Conservation (phyloP, 2,888 invertebrate species). For the Tenthredo notha region DNA sequence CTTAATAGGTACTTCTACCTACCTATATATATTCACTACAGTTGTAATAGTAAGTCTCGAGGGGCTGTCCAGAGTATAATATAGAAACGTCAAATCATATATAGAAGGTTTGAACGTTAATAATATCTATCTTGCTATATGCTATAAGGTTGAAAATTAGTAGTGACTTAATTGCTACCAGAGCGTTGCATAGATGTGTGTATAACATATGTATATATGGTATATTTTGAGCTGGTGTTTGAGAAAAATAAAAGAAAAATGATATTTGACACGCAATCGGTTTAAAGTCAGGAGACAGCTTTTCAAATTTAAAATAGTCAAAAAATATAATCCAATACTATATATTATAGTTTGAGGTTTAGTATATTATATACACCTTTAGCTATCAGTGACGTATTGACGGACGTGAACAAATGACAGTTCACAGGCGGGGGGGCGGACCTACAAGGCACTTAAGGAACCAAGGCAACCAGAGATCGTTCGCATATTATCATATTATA, state of each 20-base stretch:
- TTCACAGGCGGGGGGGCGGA: slow-evolving; percentile 67
- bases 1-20: neutral
- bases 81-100: neutral
- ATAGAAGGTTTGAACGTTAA: neutral
- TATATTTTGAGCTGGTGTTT: neutral
- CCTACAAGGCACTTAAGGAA: slow-evolving; percentile 48
- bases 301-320: neutral
- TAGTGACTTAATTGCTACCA: slow-evolving; percentile 44
- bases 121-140: neutral
- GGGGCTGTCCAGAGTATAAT: neutral
- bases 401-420: slow-evolving; percentile 75
- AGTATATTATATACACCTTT: neutral
- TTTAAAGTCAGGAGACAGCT: neutral
- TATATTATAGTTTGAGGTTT: too few relatives aligned
- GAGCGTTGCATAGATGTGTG: neutral
- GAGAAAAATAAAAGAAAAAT: neutral
- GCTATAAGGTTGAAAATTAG: slow-evolving; percentile 23
- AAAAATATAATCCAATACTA: neutral
- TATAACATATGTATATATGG: neutral
- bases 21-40: neutral
- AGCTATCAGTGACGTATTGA: slow-evolving; percentile 69
- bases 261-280: slow-evolving; percentile 32
- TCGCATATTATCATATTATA: slow-evolving; percentile 76
- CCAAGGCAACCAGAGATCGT: slow-evolving; percentile 48
- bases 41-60: neutral